These are phyloP conservation scores for Gila orcuttii DNA, from an alignment of 2,113 vertebrate genomes.

Conservation along the genomic window DNA sequence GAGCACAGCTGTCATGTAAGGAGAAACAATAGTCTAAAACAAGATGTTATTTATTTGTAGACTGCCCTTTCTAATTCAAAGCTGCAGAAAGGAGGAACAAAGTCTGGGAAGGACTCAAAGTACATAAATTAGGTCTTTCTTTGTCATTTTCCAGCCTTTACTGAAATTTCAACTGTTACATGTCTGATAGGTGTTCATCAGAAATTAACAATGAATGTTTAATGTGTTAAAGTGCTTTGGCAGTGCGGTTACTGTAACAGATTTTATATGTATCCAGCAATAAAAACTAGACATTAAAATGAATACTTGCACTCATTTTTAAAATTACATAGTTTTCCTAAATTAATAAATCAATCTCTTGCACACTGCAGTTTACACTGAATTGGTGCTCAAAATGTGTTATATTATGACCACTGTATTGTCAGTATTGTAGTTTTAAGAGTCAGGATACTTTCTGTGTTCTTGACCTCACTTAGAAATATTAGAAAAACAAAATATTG, in stretches of 20 bases:
- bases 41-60: background rate
- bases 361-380: background rate
- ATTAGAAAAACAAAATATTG: background rate
- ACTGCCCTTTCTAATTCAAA: background rate
- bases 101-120: background rate
- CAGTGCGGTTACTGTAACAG: conserved; percentile 59
- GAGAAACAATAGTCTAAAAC: background rate
- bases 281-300: conserved; percentile 50
- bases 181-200: conserved; percentile 24
- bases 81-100: background rate
- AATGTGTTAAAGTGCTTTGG: conserved; percentile 54
- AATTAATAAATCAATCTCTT: background rate
- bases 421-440: background rate
- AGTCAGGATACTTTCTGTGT: background rate
- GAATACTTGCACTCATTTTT: background rate
- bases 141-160: conserved; percentile 6
- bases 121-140: conserved; percentile 29
- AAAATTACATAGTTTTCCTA: background rate
- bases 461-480: background rate
- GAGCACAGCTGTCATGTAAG: background rate
- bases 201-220: conserved; percentile 49
- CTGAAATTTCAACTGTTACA: conserved; percentile 46
- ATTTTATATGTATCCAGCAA: conserved; percentile 52
- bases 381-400: too few relatives aligned
- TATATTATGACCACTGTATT: too few relatives aligned